These are phyloP conservation scores for Candidula unifasciata DNA, from an alignment of 2,888 invertebrate species.

Conservation along the genomic window DNA sequence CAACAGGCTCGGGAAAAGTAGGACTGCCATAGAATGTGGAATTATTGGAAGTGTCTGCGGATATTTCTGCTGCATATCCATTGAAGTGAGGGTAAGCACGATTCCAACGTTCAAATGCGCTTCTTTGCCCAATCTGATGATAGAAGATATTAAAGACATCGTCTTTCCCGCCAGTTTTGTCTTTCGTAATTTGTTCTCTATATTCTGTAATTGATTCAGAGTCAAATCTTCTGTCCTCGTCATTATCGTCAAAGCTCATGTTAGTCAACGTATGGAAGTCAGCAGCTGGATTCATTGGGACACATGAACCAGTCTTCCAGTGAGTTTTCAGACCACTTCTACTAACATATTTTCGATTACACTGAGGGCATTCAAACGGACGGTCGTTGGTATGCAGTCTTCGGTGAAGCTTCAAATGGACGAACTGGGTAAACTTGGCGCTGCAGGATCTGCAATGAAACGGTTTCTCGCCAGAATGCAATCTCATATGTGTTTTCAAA, in stretches of 20 bases:
- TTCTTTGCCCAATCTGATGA: background rate
- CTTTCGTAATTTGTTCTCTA: background rate
- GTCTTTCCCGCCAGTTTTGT: background rate
- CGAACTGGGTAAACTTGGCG: slow-evolving; percentile 98
- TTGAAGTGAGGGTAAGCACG: background rate
- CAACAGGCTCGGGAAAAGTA: slow-evolving; percentile 18
- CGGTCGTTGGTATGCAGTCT: slow-evolving; percentile 97
- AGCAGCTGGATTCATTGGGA: slow-evolving; percentile 69
- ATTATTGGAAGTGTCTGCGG: background rate
- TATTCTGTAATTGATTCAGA: slow-evolving; percentile 41
- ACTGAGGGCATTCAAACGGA: slow-evolving; percentile 97
- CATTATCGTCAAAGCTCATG: slow-evolving; percentile 58
- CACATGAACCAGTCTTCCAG: slow-evolving; percentile 79
- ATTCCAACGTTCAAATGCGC: background rate
- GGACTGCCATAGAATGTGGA: background rate
- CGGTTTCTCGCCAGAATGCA: slow-evolving; percentile 89
- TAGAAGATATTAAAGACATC: background rate
- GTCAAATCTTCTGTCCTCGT: slow-evolving; percentile 50
- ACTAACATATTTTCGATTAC: slow-evolving; percentile 95
- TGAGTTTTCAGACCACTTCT: slow-evolving; percentile 83
- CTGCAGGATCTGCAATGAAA: slow-evolving; percentile 94
- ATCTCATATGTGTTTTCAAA: slow-evolving; percentile 96
- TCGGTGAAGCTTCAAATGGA: slow-evolving; percentile 96
- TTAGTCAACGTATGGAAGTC: slow-evolving; percentile 68
- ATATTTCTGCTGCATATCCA: background rate